A percentile compares a stretch with the other conserved stretches of the same genome.
Conservation (phyloP, 2,888 invertebrate species). For the Tachina grossa region DNA sequence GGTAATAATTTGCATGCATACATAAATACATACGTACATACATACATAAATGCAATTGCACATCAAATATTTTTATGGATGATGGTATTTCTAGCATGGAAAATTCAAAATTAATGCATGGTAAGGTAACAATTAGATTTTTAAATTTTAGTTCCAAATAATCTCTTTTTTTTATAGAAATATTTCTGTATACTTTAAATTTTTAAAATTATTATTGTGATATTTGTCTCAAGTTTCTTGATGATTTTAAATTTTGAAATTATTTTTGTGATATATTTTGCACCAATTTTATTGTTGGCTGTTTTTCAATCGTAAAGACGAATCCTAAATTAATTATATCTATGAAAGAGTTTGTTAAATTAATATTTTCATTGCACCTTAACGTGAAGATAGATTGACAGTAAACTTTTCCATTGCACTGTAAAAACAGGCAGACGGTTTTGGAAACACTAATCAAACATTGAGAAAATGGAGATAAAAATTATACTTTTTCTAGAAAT, state of each 20-base stretch:
- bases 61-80: neutral
- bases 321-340: too few relatives aligned
- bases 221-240: conserved; percentile 3
- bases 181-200: neutral
- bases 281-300: too few relatives aligned
- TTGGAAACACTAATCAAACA: neutral
- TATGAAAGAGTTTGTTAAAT: too few relatives aligned
- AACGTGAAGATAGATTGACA: too few relatives aligned
- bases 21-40: neutral
- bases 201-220: conserved; percentile 12
- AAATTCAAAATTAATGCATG: neutral
- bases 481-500: neutral
- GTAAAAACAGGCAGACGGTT: too few relatives aligned
- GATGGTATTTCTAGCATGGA: neutral
- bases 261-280: too few relatives aligned
- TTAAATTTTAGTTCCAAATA: neutral
- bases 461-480: neutral
- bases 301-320: too few relatives aligned
- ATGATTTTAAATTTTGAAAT: neutral
- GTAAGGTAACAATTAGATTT: neutral
- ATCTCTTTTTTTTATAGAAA: neutral
- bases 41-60: neutral
- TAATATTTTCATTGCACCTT: too few relatives aligned
- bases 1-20: neutral
- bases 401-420: too few relatives aligned